Percentiles rank a stretch among this genome's conserved stretches.
phyloP scores from a whole-genome alignment of 2,113 vertebrate species.

The Ciconia boyciana region DNA sequence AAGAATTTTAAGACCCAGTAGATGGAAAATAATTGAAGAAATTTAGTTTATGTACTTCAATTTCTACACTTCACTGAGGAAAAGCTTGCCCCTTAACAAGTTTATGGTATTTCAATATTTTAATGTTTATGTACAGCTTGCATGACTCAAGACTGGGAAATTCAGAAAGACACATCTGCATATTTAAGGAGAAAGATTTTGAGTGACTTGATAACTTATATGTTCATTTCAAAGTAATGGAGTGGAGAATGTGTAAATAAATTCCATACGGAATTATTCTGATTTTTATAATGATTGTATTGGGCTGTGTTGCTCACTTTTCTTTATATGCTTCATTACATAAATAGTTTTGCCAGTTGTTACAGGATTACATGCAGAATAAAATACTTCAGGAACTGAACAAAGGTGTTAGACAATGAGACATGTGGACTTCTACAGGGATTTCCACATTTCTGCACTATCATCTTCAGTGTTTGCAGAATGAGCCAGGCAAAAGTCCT shows the following conservation, averaged over 20 bases:
- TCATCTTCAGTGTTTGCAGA: not conserved
- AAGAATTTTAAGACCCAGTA: not conserved
- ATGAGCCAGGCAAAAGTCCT: not conserved
- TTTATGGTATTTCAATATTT: not conserved
- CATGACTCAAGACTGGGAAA: not conserved
- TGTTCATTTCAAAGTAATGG: not conserved
- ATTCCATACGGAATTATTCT: not conserved
- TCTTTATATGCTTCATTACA: not conserved
- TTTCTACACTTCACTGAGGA: not conserved
- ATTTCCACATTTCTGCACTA: not conserved
- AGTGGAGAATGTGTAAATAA: not conserved
- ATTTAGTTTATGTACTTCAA: not conserved
- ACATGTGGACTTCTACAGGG: not conserved
- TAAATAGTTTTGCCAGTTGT: not conserved
- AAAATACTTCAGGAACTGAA: not conserved
- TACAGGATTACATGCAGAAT: not conserved
- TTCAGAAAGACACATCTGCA: not conserved
- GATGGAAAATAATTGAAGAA: not conserved
- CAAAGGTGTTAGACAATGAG: not conserved
- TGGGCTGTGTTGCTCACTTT: not conserved
- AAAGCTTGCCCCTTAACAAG: not conserved
- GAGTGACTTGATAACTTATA: not conserved
- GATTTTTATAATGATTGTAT: not conserved
- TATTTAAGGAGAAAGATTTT: not conserved
- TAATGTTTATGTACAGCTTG: not conserved